Evolutionary conservation across 2,797 vertebrate species (phyloP), one percentile per base, ranked within the genome.

Genomic region (Gephyroberyx darwinii): DNA sequence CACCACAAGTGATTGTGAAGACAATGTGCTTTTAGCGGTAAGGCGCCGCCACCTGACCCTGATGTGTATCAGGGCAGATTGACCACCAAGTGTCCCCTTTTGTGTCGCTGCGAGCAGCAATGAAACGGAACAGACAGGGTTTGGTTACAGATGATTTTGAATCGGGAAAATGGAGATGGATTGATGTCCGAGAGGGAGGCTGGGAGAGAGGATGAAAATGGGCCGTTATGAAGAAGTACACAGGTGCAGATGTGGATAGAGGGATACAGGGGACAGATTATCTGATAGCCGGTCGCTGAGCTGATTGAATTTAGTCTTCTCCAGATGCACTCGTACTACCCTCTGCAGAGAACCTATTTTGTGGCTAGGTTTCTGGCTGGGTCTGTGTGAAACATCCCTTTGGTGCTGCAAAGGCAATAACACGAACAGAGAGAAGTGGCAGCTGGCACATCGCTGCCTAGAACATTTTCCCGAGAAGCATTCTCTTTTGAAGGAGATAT

Each of bases 281-380:
- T 78, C 58, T 68, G 82, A 74, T 75, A 59, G 26, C 13, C 8
- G 33, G 17, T 52, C 6, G 13, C 16, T 17, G 62, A 53, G 62
- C 20, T 81, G 79, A 90, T 80, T 86, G 84, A 85, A 82, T 8
- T 0, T 22, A 39, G 65, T 71, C 77, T 69, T 65, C 64, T 75
- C 77, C 84, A 80, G 73, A 86, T 80, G 79, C 74, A 73, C 76
- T 47, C 63, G 68, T 68, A 2, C 64, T 50, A 56, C 37, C 65
- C 78, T 76, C 57, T 7, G 56, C 5, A 22, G 57, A 78, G 61
- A 81, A 65, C 62, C 65, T 54, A 53, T 86, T 80, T 76, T 63
- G 61, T 33, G 77, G 71, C 65, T 82, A 51, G 72, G 80, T 69
- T 75, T 79, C 41, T 62, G 68, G 60, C 64, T 53, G 52, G 8